These are phyloP conservation scores for Cenopis cana DNA, from an alignment of 2,888 invertebrate genomes.

Conservation along the genomic window DNA sequence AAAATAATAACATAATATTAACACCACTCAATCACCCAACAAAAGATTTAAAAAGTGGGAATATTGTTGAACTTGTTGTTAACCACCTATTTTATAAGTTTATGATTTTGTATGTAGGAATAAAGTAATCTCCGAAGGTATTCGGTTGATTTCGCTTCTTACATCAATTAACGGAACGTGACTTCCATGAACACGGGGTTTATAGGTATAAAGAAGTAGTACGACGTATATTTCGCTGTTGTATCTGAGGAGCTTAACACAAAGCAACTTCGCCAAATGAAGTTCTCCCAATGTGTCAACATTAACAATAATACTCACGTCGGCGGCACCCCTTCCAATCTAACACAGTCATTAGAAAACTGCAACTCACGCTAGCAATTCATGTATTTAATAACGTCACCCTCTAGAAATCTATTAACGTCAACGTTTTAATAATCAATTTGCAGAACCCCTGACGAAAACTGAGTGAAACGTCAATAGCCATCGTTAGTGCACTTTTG, in stretches of 20 bases:
- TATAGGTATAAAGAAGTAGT: too few relatives aligned
- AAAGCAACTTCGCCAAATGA: constrained; percentile 7
- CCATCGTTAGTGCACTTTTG: constrained; percentile 7
- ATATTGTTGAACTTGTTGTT: too few relatives aligned
- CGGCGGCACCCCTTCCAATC: constrained; percentile 30
- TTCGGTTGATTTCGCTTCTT: background rate
- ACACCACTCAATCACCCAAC: too few relatives aligned
- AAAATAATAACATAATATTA: too few relatives aligned
- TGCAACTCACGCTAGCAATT: constrained; percentile 67
- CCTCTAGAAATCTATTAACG: constrained; percentile 79
- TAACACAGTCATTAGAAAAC: constrained; percentile 72
- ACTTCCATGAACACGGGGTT: background rate
- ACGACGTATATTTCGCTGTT: background rate
- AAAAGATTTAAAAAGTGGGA: too few relatives aligned
- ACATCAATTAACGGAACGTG: background rate
- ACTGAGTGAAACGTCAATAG: constrained; percentile 20
- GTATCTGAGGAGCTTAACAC: background rate
- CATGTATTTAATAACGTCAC: constrained; percentile 81
- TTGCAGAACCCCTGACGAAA: constrained; percentile 61
- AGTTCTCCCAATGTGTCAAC: constrained; percentile 28
- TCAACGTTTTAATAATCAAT: constrained; percentile 77
- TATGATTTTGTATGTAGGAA: too few relatives aligned
- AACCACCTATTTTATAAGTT: too few relatives aligned
- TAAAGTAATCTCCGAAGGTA: background rate
- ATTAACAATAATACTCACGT: constrained; percentile 34